These are phyloP conservation scores for Tetranychus piercei DNA, from an alignment of 2,888 invertebrate genomes.

Conservation along the genomic window DNA sequence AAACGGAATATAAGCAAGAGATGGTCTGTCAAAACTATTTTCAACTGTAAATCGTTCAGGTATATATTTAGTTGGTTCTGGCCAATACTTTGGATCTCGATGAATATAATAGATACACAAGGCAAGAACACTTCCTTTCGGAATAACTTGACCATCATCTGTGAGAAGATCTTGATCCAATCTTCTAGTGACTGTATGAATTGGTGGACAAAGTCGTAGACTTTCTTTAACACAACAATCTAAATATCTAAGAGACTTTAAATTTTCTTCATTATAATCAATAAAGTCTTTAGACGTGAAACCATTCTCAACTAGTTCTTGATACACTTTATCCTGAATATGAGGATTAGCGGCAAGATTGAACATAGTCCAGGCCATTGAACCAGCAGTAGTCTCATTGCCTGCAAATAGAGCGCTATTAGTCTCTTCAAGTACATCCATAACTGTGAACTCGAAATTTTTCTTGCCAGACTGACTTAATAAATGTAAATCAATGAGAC, in stretches of 20 bases:
- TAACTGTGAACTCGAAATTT: background rate
- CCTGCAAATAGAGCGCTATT: background rate
- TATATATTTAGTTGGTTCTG: background rate
- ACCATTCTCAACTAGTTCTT: background rate
- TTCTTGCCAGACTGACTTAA: background rate
- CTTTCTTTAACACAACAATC: constrained; percentile 7
- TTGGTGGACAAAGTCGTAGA: constrained; percentile 2
- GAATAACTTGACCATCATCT: too few species aligned
- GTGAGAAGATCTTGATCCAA: too few species aligned
- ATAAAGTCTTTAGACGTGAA: too few species aligned
- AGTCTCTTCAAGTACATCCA: background rate
- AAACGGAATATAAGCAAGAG: background rate
- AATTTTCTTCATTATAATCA: background rate
- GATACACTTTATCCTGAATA: background rate
- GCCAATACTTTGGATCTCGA: constrained; percentile 7
- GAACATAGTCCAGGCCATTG: constrained; percentile 6
- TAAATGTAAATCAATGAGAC: background rate
- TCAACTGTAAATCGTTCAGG: background rate
- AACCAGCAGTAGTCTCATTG: background rate
- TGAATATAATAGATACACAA: constrained; percentile 5
- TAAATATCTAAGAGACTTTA: background rate
- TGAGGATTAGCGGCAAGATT: background rate
- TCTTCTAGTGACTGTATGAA: background rate
- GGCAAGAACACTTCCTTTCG: too few species aligned
- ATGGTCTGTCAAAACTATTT: background rate